Conservation (phyloP, 2,113 vertebrate genomes). For the Zapornia atra region DNA sequence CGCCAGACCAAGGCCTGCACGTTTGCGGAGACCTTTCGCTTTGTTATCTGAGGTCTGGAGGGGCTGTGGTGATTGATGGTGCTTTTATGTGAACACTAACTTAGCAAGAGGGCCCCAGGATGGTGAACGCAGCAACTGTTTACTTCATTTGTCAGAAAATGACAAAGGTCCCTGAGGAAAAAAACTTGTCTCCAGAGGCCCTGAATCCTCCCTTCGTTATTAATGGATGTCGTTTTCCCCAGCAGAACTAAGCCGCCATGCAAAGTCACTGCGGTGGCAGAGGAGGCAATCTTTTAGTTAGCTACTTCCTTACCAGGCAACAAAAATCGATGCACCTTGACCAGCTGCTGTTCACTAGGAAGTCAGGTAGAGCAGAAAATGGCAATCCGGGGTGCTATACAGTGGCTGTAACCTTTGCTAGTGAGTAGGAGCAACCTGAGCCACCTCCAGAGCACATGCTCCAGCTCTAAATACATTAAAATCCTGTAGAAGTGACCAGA, state of each 20-base stretch:
- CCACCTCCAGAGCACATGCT: not conserved
- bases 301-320: not conserved
- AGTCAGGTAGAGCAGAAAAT: not conserved
- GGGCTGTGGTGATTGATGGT: not conserved
- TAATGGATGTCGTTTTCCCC: not conserved
- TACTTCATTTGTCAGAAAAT: slow-evolving; percentile 1
- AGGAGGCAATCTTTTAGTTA: not conserved
- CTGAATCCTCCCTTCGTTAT: not conserved
- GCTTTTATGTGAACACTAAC: not conserved
- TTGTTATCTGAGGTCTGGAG: not conserved
- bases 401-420: not conserved
- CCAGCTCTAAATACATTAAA: not conserved
- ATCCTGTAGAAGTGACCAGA: not conserved
- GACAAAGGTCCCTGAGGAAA: not conserved
- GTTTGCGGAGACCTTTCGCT: accelerated
- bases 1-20: not conserved
- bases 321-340: not conserved
- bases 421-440: not conserved
- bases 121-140: not conserved
- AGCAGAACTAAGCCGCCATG: not conserved
- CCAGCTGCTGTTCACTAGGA: not conserved
- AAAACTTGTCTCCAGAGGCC: not conserved
- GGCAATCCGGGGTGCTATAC: not conserved
- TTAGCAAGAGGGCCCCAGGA: not conserved
- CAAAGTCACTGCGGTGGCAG: not conserved